Base-by-base conservation (phyloP, 2,888 invertebrate species). In the Pollenia amentaria region DNA sequence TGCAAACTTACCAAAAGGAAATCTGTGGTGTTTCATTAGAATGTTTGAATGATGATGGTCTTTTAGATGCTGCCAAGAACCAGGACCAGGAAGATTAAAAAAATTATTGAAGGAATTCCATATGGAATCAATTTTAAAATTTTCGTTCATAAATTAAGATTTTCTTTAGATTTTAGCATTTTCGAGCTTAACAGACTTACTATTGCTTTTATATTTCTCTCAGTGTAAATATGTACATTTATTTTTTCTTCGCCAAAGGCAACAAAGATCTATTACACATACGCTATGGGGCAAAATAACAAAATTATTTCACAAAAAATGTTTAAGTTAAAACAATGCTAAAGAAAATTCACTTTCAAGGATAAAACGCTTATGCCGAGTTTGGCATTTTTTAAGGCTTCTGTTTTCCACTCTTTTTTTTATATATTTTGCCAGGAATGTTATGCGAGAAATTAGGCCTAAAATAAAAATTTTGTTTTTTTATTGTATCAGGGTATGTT, bases 201-300 rank as follows among this genome's bases (percentile, higher is more conserved):
- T n/a, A 4, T 42, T 11, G n/a, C 18, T 64, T 18, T 1, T 42
- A 2, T 11, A 1, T 44, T 72, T 60, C 8, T 64, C 0, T 53
- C 21, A 3, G 42, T 76, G 75, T 53, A 57, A 21, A 21, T n/a
- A 51, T 16, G 29, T 29, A 0, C 29, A 6, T 29, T 29, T 3
- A 44, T 70, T n/a, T 44, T 12, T 40, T 67, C 73, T 44, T 10
- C 14, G 69, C 70, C 42, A 11, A 53, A 44, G 44, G 72, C 38
- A 57, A 67, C 38, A 69, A 70, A 69, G 69, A 78, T 70, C 62
- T 55, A 69, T 77, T 67, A 53, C 67, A 65, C 46, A 69, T 10
- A 48, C 65, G 77, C 65, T 60, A 44, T n/a, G 42, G 16, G 60
- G 55, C 44, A 77, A 11, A 55, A 70, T 44, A 76, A 60, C 53